Evolutionary conservation across 2,888 invertebrate genomes (phyloP).

Genomic region (Melanostoma scalare): DNA sequence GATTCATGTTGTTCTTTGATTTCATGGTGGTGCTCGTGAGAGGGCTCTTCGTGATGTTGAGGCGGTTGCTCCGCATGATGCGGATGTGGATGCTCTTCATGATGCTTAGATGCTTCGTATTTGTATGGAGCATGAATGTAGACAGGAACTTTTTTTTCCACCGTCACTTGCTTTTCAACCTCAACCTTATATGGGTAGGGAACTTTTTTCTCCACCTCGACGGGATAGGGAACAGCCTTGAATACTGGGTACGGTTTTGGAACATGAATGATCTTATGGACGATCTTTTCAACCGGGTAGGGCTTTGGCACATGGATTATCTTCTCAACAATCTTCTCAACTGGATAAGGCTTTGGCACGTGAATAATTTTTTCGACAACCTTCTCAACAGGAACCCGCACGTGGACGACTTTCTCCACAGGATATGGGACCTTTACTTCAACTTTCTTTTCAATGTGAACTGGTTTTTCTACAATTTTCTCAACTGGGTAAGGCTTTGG

Average conservation of each 20-base stretch:
- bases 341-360: constrained; percentile 82
- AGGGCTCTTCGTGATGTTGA: constrained; percentile 25
- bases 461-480: constrained; percentile 81
- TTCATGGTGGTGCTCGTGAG: constrained; percentile 38
- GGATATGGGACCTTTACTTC: constrained; percentile 81
- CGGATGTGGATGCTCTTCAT: constrained; percentile 38
- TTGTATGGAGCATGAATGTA: constrained; percentile 81
- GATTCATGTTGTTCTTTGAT: constrained; percentile 68
- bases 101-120: constrained; percentile 74
- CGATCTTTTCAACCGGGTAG: constrained; percentile 80
- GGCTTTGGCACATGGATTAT: constrained; percentile 77
- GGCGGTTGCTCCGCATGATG: constrained; percentile 43
- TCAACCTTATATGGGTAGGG: constrained; percentile 78
- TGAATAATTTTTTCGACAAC: constrained; percentile 81
- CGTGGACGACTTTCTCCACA: constrained; percentile 75
- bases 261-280: constrained; percentile 77
- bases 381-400: constrained; percentile 81
- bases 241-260: constrained; percentile 80
- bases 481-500: constrained; percentile 77
- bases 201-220: constrained; percentile 78
- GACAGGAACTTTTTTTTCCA: constrained; percentile 81
- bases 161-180: constrained; percentile 81
- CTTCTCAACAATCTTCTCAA: constrained; percentile 69
- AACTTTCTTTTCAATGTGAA: constrained; percentile 82
- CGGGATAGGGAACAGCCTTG: constrained; percentile 75